Percentiles rank a stretch among this genome's conserved stretches.
Evolutionary conservation across 2,113 vertebrate genomes (phyloP).

Genomic region (Trichechus manatus): DNA sequence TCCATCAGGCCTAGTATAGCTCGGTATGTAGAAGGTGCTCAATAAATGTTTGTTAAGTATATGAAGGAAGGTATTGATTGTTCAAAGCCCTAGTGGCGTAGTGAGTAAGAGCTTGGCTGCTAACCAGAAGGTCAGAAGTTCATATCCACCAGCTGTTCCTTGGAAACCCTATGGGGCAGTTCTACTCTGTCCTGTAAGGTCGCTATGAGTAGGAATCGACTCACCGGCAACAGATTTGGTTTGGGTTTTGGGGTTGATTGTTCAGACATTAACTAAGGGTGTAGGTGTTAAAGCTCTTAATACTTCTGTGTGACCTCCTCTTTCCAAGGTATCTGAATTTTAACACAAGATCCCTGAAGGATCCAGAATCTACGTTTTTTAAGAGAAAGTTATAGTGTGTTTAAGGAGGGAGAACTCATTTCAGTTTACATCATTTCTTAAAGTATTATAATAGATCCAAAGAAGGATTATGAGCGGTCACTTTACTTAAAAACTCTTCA

Average conservation of each 20-base stretch:
- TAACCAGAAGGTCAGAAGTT: too few relatives aligned
- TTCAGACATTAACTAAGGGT: neutral
- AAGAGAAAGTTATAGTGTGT: neutral
- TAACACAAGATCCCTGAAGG: neutral
- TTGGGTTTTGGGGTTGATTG: neutral
- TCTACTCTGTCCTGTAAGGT: too few relatives aligned
- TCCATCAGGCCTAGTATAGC: neutral
- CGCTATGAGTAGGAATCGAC: too few relatives aligned
- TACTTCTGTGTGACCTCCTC: neutral
- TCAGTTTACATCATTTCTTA: constrained; percentile 3
- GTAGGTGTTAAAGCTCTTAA: neutral
- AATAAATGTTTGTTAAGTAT: neutral
- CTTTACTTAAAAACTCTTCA: neutral
- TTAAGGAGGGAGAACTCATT: neutral
- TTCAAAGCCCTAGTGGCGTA: neutral
- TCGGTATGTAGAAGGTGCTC: neutral
- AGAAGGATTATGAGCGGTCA: neutral
- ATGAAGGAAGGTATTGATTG: neutral
- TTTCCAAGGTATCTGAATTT: neutral
- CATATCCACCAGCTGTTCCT: too few relatives aligned
- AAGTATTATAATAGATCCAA: neutral
- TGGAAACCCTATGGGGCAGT: too few relatives aligned
- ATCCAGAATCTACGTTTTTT: constrained; percentile 36
- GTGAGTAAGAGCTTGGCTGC: too few relatives aligned
- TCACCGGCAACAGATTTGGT: too few relatives aligned